Evolutionary conservation across 2,888 invertebrate species (phyloP).

Genomic region (Chymomyza fuscimana): DNA sequence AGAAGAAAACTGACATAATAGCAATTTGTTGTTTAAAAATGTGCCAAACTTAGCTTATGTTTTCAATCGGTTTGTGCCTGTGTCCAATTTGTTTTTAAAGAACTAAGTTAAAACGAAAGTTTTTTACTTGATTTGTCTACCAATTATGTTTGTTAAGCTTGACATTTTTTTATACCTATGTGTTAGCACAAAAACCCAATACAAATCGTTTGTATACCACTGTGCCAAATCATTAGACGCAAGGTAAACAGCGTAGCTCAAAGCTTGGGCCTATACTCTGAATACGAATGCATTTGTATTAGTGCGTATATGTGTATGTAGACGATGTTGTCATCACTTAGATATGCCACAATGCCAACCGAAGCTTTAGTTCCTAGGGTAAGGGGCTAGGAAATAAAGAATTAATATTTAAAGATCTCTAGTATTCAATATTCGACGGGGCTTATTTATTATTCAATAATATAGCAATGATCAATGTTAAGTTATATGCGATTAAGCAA

Average conservation of each 20-base stretch:
- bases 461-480: neutral
- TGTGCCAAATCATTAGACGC: constrained; percentile 34
- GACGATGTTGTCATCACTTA: constrained; percentile 63
- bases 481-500: neutral
- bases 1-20: no score
- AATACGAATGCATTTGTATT: constrained; percentile 1
- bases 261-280: constrained; percentile 25
- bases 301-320: constrained; percentile 2
- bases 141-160: no score
- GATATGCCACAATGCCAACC: constrained; percentile 38
- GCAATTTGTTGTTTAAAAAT: no score
- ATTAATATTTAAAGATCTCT: neutral
- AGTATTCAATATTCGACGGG: neutral
- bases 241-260: constrained; percentile 27
- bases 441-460: constrained; percentile 1
- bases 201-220: neutral
- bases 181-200: neutral
- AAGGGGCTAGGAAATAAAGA: neutral
- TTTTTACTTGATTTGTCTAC: no score
- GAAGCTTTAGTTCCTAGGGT: neutral
- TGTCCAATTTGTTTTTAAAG: no score
- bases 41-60: no score
- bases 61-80: no score
- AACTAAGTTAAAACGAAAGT: no score
- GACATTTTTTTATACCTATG: no score